Evolutionary conservation across 2,888 invertebrate species (phyloP).

Genomic region (Melieria omissa): DNA sequence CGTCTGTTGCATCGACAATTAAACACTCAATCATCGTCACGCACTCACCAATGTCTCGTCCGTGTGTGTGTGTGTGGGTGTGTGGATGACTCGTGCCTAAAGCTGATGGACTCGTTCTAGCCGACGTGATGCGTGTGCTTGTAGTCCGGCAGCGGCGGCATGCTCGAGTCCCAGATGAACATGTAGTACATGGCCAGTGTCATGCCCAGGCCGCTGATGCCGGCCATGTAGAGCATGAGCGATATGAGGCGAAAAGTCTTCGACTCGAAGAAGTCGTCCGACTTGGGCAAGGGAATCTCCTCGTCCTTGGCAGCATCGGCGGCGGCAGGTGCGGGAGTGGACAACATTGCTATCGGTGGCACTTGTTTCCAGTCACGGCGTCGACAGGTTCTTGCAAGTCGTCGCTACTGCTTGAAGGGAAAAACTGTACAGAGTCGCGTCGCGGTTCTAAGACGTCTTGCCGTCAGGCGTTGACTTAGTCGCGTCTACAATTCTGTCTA

Average conservation of each 20-base stretch:
- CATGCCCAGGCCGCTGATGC: slow-evolving; percentile 62
- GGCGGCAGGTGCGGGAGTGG: slow-evolving; percentile 46
- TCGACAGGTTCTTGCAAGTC: no score
- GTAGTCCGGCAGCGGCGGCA: slow-evolving; percentile 63
- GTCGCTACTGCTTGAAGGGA: no score
- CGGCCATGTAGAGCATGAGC: slow-evolving; percentile 59
- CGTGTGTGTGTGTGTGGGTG: neutral
- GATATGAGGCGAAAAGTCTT: slow-evolving; percentile 61
- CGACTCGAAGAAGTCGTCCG: slow-evolving; percentile 59
- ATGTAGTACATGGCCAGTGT: slow-evolving; percentile 62
- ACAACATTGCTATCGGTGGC: slow-evolving; percentile 28
- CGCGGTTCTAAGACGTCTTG: neutral
- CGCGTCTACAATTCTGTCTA: slow-evolving; percentile 33
- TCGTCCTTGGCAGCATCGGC: slow-evolving; percentile 55
- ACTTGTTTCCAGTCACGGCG: neutral
- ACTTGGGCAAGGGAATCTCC: slow-evolving; percentile 55
- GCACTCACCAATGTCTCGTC: slow-evolving; percentile 16
- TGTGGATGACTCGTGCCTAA: no score
- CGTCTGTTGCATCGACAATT: neutral
- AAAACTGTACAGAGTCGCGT: no score
- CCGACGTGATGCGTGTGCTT: slow-evolving; percentile 63
- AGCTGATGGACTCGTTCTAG: slow-evolving; percentile 42
- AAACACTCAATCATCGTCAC: neutral
- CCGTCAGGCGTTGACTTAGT: slow-evolving; percentile 17
- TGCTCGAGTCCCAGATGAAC: slow-evolving; percentile 64